Conservation (phyloP, 1,140 invertebrate genomes). For the Lycorma delicatula region DNA sequence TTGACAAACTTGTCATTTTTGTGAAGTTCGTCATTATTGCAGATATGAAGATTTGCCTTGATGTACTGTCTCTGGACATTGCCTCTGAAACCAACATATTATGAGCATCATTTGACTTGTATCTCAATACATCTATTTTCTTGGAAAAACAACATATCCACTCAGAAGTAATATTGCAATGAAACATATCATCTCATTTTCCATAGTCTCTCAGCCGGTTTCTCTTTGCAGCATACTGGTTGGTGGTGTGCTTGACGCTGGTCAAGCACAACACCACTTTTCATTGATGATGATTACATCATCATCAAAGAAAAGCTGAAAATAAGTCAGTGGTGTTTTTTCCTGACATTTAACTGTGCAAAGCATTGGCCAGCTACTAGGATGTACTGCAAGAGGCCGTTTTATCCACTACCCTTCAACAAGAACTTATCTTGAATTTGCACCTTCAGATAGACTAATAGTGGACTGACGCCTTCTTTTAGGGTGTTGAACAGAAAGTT, state of each 20-base stretch:
- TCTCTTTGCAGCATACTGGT: neutral
- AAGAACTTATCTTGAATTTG: no score
- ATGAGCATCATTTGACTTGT: neutral
- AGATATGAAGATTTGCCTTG: neutral
- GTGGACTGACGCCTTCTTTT: no score
- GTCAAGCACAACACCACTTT: no score
- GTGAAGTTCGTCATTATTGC: neutral
- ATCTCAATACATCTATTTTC: neutral
- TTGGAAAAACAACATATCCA: neutral
- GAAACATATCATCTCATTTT: neutral
- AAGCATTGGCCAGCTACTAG: no score
- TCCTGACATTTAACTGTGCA: no score
- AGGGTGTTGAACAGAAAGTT: no score
- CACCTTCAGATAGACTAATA: no score
- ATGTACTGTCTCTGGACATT: neutral
- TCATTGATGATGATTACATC: neutral
- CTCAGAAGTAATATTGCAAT: neutral
- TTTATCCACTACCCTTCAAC: no score
- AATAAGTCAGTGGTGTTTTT: neutral
- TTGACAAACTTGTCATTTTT: neutral
- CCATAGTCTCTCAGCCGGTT: neutral
- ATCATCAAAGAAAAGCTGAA: constrained; percentile 2
- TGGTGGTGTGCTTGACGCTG: no score
- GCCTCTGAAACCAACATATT: neutral
- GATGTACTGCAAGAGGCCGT: no score